Base-by-base conservation (phyloP, 2,797 vertebrate species). In the Protosalanx chinensis region DNA sequence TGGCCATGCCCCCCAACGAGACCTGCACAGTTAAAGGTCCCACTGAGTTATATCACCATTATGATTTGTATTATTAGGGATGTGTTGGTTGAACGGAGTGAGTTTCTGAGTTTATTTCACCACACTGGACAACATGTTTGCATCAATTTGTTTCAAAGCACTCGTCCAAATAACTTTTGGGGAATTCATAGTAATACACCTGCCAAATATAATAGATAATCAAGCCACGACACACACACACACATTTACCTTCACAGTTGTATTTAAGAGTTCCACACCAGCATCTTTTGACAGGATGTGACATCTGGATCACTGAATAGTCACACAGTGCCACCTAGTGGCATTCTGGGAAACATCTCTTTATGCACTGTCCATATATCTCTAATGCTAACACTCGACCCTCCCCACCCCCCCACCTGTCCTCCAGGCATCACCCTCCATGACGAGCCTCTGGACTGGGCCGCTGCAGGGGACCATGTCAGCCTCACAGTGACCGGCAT, bases 1-100 rank as follows among this genome's bases (percentile, higher is more conserved):
- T 97, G 77, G 96, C 93, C 41, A 94, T 99, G 94, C 98, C 98
- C 78, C 97, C 97, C 56, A 98, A 99, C 88, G 98, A 99, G 92
- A 96, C 94, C 72, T 99, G 98, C 90, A 97, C 93, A 37, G 93
- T 96, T 81, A 99, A 99, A 96, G 97, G 98, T 99, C 37, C 37
- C 10, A 12, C 37, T 41, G 37, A 41, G 1, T 41, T 0, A 10
- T 41, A 41, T 41, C 12, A 35, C 7, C 7, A 35, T 7, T 7
- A 35, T 35, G 5, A 35, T 35, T 8, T 37, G 30, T 23, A 3
- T 60, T 6, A 15, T 41, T 53, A 10, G 13, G 12, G 15, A 53
- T 49, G 32, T 56, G 32, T 13, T 67, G 29, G 13, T 27, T 20
- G 53, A 51, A 10, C 18, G 18, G 6, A 16, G 23, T 29, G 20